Conservation (phyloP, 1,140 invertebrate genomes). For the Drosophila tsacasi region DNA sequence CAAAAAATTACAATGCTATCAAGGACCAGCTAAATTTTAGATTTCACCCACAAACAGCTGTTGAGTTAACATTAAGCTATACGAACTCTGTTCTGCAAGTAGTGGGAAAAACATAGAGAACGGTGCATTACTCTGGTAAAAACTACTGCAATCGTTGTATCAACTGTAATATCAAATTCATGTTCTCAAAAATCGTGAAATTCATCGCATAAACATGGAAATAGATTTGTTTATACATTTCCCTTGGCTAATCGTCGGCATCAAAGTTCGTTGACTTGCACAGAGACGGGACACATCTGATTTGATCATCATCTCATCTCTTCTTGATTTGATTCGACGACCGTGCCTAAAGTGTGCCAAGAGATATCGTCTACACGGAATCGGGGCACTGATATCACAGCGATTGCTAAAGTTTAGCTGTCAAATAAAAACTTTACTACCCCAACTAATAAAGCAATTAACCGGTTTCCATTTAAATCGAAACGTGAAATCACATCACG, state of each 20-base stretch:
- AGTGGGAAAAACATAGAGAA: not conserved
- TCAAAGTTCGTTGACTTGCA: constrained; percentile 48
- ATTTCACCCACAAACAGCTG: not conserved
- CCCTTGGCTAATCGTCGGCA: constrained; percentile 49
- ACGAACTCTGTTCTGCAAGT: not conserved
- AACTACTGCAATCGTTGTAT: not conserved
- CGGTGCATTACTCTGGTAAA: not conserved
- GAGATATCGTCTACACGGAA: constrained; percentile 11
- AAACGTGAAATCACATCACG: constrained; percentile 44
- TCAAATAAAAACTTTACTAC: constrained; percentile 4
- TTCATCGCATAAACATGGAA: constrained; percentile 3
- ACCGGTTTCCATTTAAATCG: constrained; percentile 40
- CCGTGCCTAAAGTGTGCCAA: constrained; percentile 18
- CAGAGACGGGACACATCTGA: constrained; percentile 20
- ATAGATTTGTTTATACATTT: constrained; percentile 56
- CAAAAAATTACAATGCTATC: not conserved
- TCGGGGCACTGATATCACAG: constrained; percentile 14
- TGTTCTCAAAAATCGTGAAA: not conserved
- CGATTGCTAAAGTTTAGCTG: constrained; percentile 1
- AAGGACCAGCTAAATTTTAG: not conserved
- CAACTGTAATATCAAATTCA: not conserved
- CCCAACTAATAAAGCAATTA: constrained; percentile 34
- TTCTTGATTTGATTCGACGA: constrained; percentile 25
- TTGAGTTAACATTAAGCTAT: not conserved
- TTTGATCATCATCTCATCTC: constrained; percentile 26